Conservation (phyloP, 2,113 vertebrate genomes). For the Melanerpes formicivorus region DNA sequence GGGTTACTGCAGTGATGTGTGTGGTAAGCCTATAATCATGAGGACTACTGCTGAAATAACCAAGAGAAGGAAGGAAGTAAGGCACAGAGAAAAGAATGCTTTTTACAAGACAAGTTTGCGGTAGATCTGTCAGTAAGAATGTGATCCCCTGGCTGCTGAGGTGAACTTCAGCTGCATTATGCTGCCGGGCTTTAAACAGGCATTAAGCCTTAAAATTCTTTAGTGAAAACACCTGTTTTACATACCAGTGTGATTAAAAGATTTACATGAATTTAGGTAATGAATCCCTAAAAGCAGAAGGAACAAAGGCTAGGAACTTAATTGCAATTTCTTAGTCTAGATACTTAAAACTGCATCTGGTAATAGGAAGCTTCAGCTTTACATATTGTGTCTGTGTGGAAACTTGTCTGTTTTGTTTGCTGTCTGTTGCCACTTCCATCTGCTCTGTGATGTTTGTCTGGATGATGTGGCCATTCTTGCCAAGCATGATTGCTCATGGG, state of each 20-base stretch:
- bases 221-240: neutral
- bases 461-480: neutral
- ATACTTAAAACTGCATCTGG: neutral
- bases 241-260: neutral
- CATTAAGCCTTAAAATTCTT: neutral
- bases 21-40: neutral
- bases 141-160: neutral
- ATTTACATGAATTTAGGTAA: neutral
- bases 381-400: accelerated
- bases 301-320: neutral
- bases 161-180: neutral
- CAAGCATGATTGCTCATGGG: neutral
- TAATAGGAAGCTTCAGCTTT: neutral
- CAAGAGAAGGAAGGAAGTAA: neutral
- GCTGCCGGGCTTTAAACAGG: neutral
- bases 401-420: neutral
- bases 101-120: neutral
- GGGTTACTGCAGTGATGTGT: neutral
- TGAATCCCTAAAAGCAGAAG: neutral
- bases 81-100: neutral
- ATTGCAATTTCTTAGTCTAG: neutral
- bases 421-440: neutral
- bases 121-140: neutral
- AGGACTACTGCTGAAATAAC: neutral
- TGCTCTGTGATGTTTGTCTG: neutral